A percentile compares a stretch with the other conserved stretches of the same genome.
phyloP scores from a whole-genome alignment of 1,140 invertebrate genomes.

The Cydia amplana region DNA sequence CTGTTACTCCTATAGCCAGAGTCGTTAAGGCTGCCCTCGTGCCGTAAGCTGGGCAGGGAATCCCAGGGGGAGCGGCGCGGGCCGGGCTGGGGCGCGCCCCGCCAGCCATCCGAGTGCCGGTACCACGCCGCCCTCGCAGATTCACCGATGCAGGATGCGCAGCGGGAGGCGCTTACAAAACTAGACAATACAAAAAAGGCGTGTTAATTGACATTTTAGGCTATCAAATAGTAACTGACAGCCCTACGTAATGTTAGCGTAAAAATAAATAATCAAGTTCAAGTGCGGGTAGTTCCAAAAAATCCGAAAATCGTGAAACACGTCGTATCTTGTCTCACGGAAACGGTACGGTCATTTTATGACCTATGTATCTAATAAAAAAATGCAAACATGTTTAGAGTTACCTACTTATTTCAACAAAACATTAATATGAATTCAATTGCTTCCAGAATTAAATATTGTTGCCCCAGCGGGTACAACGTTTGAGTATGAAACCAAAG shows the following conservation, averaged over 20 bases:
- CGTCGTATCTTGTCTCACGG: too few relatives aligned
- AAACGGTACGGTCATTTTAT: too few relatives aligned
- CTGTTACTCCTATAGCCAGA: slow-evolving; percentile 91
- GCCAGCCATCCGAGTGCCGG: slow-evolving; percentile 92
- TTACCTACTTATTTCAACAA: too few relatives aligned
- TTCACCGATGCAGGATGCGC: slow-evolving; percentile 91
- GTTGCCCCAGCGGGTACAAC: not conserved
- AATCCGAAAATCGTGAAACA: too few relatives aligned
- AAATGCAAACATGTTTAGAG: too few relatives aligned
- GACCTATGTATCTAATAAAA: too few relatives aligned
- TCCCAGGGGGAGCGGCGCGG: slow-evolving; percentile 91
- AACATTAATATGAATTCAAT: not conserved
- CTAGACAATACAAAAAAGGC: slow-evolving; percentile 52
- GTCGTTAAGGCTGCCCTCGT: slow-evolving; percentile 90
- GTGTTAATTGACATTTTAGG: too few relatives aligned
- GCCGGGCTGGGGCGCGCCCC: slow-evolving; percentile 83
- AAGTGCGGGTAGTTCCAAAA: too few relatives aligned
- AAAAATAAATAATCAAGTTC: too few relatives aligned
- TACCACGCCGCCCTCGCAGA: slow-evolving; percentile 92
- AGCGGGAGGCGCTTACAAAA: slow-evolving; percentile 82
- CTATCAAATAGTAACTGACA: too few relatives aligned
- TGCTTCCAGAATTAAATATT: too few relatives aligned
- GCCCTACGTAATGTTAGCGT: too few relatives aligned
- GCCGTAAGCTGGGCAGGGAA: slow-evolving; percentile 88
- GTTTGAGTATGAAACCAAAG: not conserved